These are phyloP conservation scores for Betta splendens DNA, from an alignment of 2,797 vertebrate species.

Conservation along the genomic window DNA sequence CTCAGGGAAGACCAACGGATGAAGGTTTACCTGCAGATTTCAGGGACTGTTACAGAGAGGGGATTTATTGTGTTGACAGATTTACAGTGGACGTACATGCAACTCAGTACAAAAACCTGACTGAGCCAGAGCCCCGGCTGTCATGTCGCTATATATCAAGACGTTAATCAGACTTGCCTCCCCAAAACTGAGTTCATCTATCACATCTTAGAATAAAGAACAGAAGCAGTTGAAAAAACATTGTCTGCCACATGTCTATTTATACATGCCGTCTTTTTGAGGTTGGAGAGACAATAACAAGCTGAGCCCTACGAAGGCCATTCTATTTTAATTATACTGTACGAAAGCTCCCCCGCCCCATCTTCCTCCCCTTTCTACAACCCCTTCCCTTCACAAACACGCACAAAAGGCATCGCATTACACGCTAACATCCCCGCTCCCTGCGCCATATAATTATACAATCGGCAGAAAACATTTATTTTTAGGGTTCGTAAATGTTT, in stretches of 20 bases:
- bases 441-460: conserved; percentile 74
- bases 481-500: conserved; percentile 83
- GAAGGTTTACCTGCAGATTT: conserved; percentile 59
- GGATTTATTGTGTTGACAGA: conserved; percentile 62
- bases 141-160: conserved; percentile 8
- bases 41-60: conserved; percentile 39
- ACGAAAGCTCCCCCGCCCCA: conserved; percentile 68
- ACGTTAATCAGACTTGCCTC: conserved; percentile 28
- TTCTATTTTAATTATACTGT: conserved; percentile 83
- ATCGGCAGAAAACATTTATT: conserved; percentile 79
- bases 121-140: conserved; percentile 18
- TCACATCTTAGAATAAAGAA: conserved; percentile 34
- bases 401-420: conserved; percentile 76
- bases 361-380: conserved; percentile 73
- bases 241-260: conserved; percentile 59
- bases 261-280: conserved; percentile 67
- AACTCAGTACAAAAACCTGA: conserved; percentile 37
- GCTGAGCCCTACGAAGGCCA: conserved; percentile 68
- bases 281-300: conserved; percentile 80
- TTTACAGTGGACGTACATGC: conserved; percentile 49
- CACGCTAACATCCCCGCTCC: conserved; percentile 65
- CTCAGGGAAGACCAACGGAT: conserved; percentile 35
- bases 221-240: conserved; percentile 38
- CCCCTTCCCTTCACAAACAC: conserved; percentile 81
- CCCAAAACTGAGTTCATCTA: conserved; percentile 37